These are phyloP conservation scores for Acanthoscelides obtectus DNA, from an alignment of 2,888 invertebrate species.

Conservation along the genomic window DNA sequence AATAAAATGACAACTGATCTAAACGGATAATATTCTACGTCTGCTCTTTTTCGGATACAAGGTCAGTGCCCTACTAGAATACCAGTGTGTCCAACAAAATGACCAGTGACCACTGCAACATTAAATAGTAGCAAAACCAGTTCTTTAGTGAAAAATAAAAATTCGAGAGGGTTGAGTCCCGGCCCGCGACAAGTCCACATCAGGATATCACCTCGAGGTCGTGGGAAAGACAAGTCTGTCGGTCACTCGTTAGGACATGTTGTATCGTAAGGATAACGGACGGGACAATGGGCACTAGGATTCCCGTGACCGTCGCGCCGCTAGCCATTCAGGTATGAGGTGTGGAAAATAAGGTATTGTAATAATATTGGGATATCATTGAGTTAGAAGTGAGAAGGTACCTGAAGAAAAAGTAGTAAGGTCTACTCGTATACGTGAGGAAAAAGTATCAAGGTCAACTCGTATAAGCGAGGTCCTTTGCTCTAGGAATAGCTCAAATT, in stretches of 20 bases:
- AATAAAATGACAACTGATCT: too few relatives aligned
- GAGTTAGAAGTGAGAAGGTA: not conserved
- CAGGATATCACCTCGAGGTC: constrained; percentile 24
- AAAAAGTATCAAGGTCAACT: too few relatives aligned
- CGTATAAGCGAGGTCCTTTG: too few relatives aligned
- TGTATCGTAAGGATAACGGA: constrained; percentile 15
- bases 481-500: too few relatives aligned
- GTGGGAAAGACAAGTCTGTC: constrained; percentile 32
- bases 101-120: constrained; percentile 1
- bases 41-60: too few relatives aligned
- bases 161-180: constrained; percentile 8
- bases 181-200: constrained; percentile 9
- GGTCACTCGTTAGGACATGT: constrained; percentile 27
- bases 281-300: not conserved
- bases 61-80: too few relatives aligned
- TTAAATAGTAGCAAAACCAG: constrained; percentile 11
- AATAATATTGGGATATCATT: not conserved
- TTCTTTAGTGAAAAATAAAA: constrained; percentile 1
- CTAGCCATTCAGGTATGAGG: not conserved
- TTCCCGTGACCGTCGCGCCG: not conserved
- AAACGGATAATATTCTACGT: too few relatives aligned
- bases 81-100: not conserved
- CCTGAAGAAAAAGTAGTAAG: too few relatives aligned
- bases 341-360: not conserved
- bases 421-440: too few relatives aligned